Evolutionary conservation across 2,888 invertebrate genomes (phyloP).

Genomic region (Monochamus alternatus): DNA sequence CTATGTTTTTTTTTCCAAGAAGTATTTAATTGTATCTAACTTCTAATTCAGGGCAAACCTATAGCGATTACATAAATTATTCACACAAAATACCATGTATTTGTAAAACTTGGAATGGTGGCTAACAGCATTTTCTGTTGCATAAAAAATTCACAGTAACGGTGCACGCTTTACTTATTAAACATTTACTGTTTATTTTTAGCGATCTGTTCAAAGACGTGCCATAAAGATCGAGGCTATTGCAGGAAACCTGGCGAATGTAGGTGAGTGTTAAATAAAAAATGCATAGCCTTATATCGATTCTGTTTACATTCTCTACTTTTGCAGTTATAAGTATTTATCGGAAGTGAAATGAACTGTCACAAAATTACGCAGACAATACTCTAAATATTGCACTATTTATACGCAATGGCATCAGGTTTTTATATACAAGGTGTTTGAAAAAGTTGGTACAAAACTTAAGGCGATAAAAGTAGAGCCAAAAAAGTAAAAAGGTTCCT

Average conservation of each 20-base stretch:
- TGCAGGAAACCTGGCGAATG: conserved; percentile 87
- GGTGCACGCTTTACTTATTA: conserved; percentile 30
- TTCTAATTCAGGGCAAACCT: neutral
- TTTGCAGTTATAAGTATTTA: too few species aligned
- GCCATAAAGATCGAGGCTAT: conserved; percentile 88
- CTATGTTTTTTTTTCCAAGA: too few species aligned
- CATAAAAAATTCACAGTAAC: conserved; percentile 25
- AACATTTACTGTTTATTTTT: conserved; percentile 57
- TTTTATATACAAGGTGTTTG: too few species aligned
- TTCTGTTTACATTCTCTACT: conserved; percentile 14
- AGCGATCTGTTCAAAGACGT: conserved; percentile 90
- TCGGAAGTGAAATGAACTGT: too few species aligned
- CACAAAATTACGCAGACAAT: neutral
- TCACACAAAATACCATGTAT: conserved; percentile 37
- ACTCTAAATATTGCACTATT: neutral
- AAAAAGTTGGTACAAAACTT: too few species aligned
- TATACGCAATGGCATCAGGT: too few species aligned
- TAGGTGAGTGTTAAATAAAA: conserved; percentile 72
- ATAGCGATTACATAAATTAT: conserved; percentile 32
- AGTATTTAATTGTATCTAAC: neutral
- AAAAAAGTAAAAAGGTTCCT: too few species aligned
- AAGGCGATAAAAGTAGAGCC: too few species aligned
- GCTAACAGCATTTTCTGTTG: conserved; percentile 37
- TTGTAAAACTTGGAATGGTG: conserved; percentile 33
- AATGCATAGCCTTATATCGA: conserved; percentile 14